Percentiles rank a stretch among this genome's conserved stretches.
Conservation (phyloP, 2,113 vertebrate species). For the Vanacampus margaritifer region DNA sequence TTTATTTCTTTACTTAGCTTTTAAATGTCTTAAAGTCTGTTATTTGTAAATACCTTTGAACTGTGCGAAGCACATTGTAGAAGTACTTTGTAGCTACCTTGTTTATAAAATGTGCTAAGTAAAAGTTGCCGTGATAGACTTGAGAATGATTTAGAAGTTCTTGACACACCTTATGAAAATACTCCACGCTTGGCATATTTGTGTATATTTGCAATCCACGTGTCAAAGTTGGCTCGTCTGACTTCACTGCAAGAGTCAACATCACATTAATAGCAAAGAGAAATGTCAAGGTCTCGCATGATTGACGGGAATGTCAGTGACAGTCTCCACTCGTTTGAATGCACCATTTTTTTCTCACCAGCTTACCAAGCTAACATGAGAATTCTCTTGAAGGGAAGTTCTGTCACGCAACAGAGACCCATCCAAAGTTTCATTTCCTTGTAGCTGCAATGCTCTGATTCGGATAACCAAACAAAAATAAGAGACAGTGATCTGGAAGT, state of each 20-base stretch:
- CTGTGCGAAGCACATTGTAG: no score
- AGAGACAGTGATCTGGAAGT: slow-evolving; percentile 33
- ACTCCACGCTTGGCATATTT: neutral
- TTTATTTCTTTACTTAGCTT: no score
- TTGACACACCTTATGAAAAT: neutral
- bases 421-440: slow-evolving; percentile 24
- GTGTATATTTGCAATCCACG: neutral
- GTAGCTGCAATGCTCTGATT: slow-evolving; percentile 37
- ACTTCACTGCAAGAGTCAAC: slow-evolving; percentile 27
- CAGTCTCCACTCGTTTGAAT: slow-evolving; percentile 38
- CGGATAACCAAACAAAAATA: slow-evolving; percentile 28
- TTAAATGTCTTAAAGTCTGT: no score
- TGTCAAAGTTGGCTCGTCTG: neutral
- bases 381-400: slow-evolving; percentile 45
- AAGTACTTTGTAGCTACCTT: no score
- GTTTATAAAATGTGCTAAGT: no score
- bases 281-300: slow-evolving; percentile 15
- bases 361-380: slow-evolving; percentile 43
- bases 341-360: slow-evolving; percentile 12
- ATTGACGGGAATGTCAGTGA: slow-evolving; percentile 50
- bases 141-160: neutral
- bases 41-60: no score
- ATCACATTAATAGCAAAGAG: slow-evolving; percentile 6
- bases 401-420: slow-evolving; percentile 40
- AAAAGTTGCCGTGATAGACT: no score